Percentiles rank a stretch among this genome's conserved stretches.
Evolutionary conservation across 2,888 invertebrate species (phyloP).

Genomic region (Fragum whitleyi): DNA sequence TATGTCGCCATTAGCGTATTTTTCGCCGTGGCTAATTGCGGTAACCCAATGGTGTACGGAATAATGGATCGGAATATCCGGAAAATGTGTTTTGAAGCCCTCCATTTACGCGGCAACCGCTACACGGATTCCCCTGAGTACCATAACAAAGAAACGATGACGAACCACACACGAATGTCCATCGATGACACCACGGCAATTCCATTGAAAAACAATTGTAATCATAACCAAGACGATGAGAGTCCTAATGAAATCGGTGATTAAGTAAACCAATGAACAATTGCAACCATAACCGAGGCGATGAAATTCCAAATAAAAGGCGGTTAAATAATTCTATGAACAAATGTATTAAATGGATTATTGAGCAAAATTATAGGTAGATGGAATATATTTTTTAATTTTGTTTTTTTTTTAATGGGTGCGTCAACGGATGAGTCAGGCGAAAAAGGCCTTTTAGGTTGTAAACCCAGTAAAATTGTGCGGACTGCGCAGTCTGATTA

Average conservation of each 20-base stretch:
- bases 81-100: slow-evolving; percentile 76
- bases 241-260: slow-evolving; percentile 14
- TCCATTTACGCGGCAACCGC: slow-evolving; percentile 66
- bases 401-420: too few relatives aligned
- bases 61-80: slow-evolving; percentile 83
- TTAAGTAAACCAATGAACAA: slow-evolving; percentile 25
- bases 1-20: slow-evolving; percentile 83
- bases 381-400: too few relatives aligned
- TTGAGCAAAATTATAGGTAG: too few relatives aligned
- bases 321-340: not conserved
- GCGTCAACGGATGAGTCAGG: too few relatives aligned
- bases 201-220: slow-evolving; percentile 26
- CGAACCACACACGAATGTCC: slow-evolving; percentile 63
- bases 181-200: slow-evolving; percentile 61
- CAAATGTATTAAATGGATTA: too few relatives aligned
- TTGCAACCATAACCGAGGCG: slow-evolving; percentile 8
- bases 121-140: slow-evolving; percentile 61
- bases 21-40: slow-evolving; percentile 83
- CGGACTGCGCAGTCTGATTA: too few relatives aligned
- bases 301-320: slow-evolving; percentile 10
- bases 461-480: too few relatives aligned
- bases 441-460: too few relatives aligned
- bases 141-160: slow-evolving; percentile 67
- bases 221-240: slow-evolving; percentile 21
- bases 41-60: slow-evolving; percentile 83